A percentile compares a stretch with the other conserved stretches of the same genome.
Evolutionary conservation across 2,888 invertebrate species (phyloP).

Genomic region (Dynastes grantii): DNA sequence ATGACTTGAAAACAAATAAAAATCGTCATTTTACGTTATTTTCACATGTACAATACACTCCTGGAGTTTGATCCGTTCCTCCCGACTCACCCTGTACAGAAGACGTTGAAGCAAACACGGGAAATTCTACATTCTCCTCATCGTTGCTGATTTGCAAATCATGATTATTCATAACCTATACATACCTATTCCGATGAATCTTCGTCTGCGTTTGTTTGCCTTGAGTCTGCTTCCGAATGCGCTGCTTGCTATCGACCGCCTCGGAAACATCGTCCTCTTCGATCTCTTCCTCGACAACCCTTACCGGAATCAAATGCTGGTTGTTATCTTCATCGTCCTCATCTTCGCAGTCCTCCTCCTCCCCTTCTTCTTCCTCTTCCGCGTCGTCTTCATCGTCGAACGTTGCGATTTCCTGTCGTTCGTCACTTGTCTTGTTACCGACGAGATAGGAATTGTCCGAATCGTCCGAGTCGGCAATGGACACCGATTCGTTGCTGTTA

Average conservation of each 20-base stretch:
- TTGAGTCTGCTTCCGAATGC: conserved; percentile 15
- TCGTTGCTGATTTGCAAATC: background rate
- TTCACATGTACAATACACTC: background rate
- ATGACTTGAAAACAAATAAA: too few species aligned
- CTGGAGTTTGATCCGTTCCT: too few species aligned
- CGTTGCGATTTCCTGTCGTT: conserved; percentile 25
- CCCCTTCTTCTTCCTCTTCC: conserved; percentile 53
- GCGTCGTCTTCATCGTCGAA: conserved; percentile 50
- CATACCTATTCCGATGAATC: conserved; percentile 51
- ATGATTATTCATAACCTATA: conserved; percentile 42
- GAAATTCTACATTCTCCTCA: background rate
- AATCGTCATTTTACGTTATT: too few species aligned
- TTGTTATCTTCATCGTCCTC: conserved; percentile 48
- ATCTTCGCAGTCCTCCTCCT: conserved; percentile 50
- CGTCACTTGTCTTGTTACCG: too few species aligned
- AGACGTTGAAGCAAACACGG: background rate
- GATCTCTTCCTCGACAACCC: conserved; percentile 39
- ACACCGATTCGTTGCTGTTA: conserved; percentile 52
- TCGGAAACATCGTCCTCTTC: conserved; percentile 28
- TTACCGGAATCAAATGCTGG: conserved; percentile 10
- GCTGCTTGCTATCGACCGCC: conserved; percentile 13
- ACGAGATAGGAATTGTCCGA: conserved; percentile 46
- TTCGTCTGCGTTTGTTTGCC: conserved; percentile 48
- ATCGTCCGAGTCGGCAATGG: conserved; percentile 38
- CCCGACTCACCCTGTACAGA: too few species aligned